Conservation (phyloP, 2,113 vertebrate genomes). For the Chlorodrepanis virens region DNA sequence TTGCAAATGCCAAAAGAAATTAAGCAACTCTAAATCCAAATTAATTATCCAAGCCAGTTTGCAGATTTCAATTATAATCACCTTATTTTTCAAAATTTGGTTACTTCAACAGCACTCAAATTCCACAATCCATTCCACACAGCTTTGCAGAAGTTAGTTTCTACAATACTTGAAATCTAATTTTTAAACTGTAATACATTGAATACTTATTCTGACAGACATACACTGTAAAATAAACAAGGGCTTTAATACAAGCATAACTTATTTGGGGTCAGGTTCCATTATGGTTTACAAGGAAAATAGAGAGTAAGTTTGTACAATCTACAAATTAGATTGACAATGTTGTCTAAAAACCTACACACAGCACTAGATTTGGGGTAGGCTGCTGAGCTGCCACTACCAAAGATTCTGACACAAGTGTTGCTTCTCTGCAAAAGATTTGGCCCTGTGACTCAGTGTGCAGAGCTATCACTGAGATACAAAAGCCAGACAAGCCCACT, state of each 20-base stretch:
- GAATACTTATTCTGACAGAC: background rate
- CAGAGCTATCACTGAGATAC: background rate
- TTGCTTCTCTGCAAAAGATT: background rate
- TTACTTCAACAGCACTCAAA: background rate
- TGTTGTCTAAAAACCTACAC: background rate
- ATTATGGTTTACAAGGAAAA: background rate
- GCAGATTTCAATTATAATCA: background rate
- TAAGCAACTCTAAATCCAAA: constrained; percentile 34
- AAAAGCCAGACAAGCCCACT: background rate
- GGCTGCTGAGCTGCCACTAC: background rate
- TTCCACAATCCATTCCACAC: background rate
- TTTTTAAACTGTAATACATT: background rate
- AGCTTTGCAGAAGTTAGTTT: background rate
- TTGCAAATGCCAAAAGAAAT: constrained; percentile 16
- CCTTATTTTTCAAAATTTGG: background rate
- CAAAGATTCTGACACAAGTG: background rate
- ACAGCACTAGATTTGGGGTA: background rate
- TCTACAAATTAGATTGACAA: background rate
- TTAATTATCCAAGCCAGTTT: constrained; percentile 2
- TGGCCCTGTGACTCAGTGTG: background rate
- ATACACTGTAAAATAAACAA: background rate
- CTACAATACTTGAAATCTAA: background rate
- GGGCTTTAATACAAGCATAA: background rate
- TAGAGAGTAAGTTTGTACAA: background rate
- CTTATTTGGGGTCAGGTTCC: background rate